Conservation (phyloP, 1,140 invertebrate species). For the Globodera rostochiensis region DNA sequence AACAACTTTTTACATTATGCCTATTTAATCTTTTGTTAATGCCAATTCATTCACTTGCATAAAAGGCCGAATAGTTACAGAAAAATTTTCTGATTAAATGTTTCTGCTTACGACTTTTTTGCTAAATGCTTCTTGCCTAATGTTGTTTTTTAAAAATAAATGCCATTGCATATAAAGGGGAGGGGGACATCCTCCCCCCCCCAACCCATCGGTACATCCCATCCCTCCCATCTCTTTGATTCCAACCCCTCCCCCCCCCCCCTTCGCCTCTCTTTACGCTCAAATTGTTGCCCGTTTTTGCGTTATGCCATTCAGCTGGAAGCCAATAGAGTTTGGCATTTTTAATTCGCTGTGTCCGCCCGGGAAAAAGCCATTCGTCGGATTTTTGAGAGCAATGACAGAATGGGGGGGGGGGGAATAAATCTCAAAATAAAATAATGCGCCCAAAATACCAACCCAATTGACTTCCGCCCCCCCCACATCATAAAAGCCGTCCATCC, state of each 20-base stretch:
- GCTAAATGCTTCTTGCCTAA: too few relatives aligned
- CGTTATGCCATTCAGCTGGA: constrained; percentile 2
- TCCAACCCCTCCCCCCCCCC: neutral
- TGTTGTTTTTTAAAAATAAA: neutral
- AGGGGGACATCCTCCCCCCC: neutral
- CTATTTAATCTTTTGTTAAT: too few relatives aligned
- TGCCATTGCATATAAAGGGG: too few relatives aligned
- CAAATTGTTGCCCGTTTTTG: neutral
- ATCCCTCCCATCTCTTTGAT: neutral
- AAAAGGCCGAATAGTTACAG: too few relatives aligned
- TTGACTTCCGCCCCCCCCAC: neutral
- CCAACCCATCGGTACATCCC: too few relatives aligned
- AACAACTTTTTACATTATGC: neutral
- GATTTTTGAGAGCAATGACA: neutral
- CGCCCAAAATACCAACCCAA: neutral
- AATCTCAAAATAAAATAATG: neutral
- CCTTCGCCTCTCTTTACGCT: neutral
- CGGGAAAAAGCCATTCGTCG: neutral
- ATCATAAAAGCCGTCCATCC: too few relatives aligned
- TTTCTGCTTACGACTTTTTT: too few relatives aligned
- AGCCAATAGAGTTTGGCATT: neutral
- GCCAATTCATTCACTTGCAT: too few relatives aligned
- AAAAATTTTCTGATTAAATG: too few relatives aligned
- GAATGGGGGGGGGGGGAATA: neutral
- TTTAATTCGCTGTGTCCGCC: neutral